Base-by-base conservation (phyloP, 2,888 invertebrate genomes). In the Octonoba sinensis region DNA sequence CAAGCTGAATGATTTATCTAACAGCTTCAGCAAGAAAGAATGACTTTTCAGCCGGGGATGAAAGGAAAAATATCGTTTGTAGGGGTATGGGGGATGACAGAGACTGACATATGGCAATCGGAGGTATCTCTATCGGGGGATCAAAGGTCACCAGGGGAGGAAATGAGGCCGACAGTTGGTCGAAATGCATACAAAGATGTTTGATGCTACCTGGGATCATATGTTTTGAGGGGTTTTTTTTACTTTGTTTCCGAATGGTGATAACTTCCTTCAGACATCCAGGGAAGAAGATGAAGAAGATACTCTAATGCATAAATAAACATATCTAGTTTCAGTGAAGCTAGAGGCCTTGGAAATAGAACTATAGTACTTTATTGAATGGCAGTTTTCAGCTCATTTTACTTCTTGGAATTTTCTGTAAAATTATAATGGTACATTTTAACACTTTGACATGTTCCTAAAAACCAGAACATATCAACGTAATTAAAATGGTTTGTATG, bases 91-190 rank as follows among this genome's bases (percentile, higher is more conserved):
- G 78, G 71, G 65, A 51, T 27, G 24, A 36, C 20, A 18, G 54
- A 18, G 62, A 47, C 73, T 67, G 67, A 79, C 73, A 79, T 79
- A 73, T 73, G 73, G 73, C 73, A 73, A 67, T 67, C 73, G 73
- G 62, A 73, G 66, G 66, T 77, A 77, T 72, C 72, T 72, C 66
- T 72, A 51, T 67, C 72, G 70, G 66, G 59, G 60, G 73, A 67
- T 73, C 73, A 69, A 46, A 69, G 73, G 72, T 73, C 67, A 66
- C 51, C 24, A 18, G 78, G 60, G 73, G 64, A 54, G 79, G 73
- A 79, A 79, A 73, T 64, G 73, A 67, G 72, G 51, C 56, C 73
- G 69, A 79, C 79, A 79, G 72, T 79, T 79, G 79, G 72, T 60
- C 62, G 46, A 47, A 65, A 36, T 44, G 27, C 49, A 27, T 49